phyloP scores from a whole-genome alignment of 2,888 invertebrate species.

The Lydus trimaculatus region DNA sequence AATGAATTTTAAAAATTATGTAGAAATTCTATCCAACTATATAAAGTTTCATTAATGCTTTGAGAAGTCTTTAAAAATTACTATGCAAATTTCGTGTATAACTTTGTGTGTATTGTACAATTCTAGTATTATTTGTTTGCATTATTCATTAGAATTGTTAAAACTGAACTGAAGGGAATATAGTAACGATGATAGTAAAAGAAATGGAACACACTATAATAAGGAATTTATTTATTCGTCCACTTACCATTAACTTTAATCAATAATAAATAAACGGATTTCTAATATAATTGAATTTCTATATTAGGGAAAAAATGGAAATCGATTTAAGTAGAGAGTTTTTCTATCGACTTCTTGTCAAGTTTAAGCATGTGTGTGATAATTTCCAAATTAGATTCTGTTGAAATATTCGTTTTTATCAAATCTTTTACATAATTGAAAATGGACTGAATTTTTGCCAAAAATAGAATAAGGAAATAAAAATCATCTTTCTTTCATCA shows the following conservation, averaged over 20 bases:
- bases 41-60: not conserved
- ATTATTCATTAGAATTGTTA: conserved; percentile 23
- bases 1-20: not conserved
- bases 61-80: not conserved
- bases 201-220: conserved; percentile 9
- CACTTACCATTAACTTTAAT: not conserved
- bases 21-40: not conserved
- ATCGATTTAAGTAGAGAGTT: no score
- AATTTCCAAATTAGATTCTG: not conserved
- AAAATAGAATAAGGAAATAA: not conserved
- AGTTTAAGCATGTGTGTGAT: not conserved
- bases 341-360: no score
- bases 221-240: not conserved
- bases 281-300: not conserved
- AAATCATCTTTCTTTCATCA: conserved; percentile 1
- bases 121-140: conserved; percentile 26
- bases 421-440: not conserved
- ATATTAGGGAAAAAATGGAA: not conserved
- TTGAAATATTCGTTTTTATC: not conserved
- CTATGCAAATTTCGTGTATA: conserved; percentile 1
- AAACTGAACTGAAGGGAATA: not conserved
- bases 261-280: not conserved
- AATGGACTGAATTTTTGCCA: conserved; percentile 3
- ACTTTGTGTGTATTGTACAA: not conserved
- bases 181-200: conserved; percentile 19